Conservation (phyloP, 2,888 invertebrate species). For the Lycocerus yunnanus region DNA sequence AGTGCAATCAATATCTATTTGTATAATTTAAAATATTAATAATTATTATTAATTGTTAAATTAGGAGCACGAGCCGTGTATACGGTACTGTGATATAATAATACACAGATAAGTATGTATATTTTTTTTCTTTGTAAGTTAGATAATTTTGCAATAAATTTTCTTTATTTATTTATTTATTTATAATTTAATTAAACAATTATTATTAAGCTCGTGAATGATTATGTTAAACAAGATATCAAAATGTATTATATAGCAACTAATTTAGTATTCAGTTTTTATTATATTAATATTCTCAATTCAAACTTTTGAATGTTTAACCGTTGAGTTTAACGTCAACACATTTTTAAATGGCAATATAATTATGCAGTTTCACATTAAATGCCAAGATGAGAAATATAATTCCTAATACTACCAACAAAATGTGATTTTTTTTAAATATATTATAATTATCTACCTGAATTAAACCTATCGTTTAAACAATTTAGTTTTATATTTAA, state of each 20-base stretch:
- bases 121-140: constrained; percentile 39
- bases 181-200: neutral
- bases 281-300: neutral
- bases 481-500: too few relatives aligned
- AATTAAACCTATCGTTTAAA: too few relatives aligned
- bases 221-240: neutral
- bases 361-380: too few relatives aligned
- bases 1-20: constrained; percentile 44
- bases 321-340: too few relatives aligned
- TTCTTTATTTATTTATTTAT: neutral
- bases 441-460: too few relatives aligned
- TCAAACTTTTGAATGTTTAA: neutral
- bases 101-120: constrained; percentile 33
- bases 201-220: neutral
- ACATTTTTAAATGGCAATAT: too few relatives aligned
- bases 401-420: too few relatives aligned
- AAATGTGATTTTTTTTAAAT: too few relatives aligned
- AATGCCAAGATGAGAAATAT: too few relatives aligned
- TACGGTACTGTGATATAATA: constrained; percentile 52
- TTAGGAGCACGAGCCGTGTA: constrained; percentile 46
- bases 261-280: too few relatives aligned
- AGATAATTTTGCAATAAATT: neutral
- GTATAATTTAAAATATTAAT: constrained; percentile 40
- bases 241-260: neutral
- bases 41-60: constrained; percentile 47